Percentiles rank a stretch among this genome's conserved stretches.
Conservation (phyloP, 2,888 invertebrate species). For the Drepana falcataria region DNA sequence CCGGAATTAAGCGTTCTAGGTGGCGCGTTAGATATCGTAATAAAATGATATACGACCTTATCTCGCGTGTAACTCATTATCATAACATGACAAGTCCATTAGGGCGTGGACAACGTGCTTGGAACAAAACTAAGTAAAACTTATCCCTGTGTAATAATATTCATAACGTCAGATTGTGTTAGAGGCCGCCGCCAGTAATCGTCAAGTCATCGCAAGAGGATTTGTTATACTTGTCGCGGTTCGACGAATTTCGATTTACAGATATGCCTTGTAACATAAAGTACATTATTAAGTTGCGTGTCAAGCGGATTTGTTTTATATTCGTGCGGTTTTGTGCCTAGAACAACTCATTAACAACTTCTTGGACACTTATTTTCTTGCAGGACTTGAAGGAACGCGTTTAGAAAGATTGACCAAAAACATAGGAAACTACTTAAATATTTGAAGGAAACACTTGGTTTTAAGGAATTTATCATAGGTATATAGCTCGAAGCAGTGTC, state of each 20-base stretch:
- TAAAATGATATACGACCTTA: constrained; percentile 66
- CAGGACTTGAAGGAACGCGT: too few species aligned
- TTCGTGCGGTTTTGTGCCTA: neutral
- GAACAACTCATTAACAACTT: neutral
- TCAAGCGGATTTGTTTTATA: constrained; percentile 7
- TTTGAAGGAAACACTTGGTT: too few species aligned
- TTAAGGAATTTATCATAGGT: too few species aligned
- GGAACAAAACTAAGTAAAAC: constrained; percentile 34
- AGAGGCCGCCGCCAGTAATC: constrained; percentile 24
- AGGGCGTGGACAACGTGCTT: constrained; percentile 26
- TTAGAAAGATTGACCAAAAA: too few species aligned
- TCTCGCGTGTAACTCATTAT: constrained; percentile 59
- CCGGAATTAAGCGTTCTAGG: constrained; percentile 45
- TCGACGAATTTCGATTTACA: constrained; percentile 46
- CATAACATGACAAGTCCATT: constrained; percentile 78
- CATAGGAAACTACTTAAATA: too few species aligned
- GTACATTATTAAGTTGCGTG: constrained; percentile 27
- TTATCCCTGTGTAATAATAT: constrained; percentile 36
- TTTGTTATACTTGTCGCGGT: constrained; percentile 49
- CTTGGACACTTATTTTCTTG: neutral
- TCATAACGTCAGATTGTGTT: constrained; percentile 35
- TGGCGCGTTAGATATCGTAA: constrained; percentile 39
- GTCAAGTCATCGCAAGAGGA: constrained; percentile 51
- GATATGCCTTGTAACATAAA: constrained; percentile 36
- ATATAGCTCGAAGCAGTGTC: too few species aligned